Evolutionary conservation across 2,113 vertebrate species (phyloP), one percentile per base, ranked within the genome.

Genomic region (Bos javanicus): DNA sequence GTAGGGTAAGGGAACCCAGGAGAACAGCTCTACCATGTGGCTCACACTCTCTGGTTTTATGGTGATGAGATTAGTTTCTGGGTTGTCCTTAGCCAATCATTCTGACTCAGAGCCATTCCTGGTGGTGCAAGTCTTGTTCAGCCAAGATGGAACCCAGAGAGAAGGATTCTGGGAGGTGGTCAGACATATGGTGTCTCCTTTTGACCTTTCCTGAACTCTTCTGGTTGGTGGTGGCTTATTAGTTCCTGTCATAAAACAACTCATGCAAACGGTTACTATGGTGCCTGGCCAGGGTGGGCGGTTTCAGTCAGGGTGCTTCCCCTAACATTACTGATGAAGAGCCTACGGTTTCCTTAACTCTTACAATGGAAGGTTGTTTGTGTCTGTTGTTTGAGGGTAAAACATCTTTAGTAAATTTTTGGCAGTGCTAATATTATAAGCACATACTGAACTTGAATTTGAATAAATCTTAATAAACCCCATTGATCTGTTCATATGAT

Each of bases 391-490:
- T 74, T 90, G 16, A 71, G 8, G 5, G 10, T 90, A 64, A 71
- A 76, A 19, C 26, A 92, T 15, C 16, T 46, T 82, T 86, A 78
- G 52, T 19, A 59, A 74, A 26, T 52, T 88, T 60, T 80, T 81
- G n/a, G 11, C 48, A 81, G 6, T 78, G 3, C 8, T 60, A 7
- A 46, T 43, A 19, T 15, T 59, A 36, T 60, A 83, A 67, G 54
- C 25, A 86, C 11, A 28, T 64, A 81, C 19, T 81, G 26, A 97
- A 86, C 5, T 67, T 54, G 23, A 91, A 82, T 90, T 54, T 36
- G 6, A 87, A 76, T 67, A 85, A 82, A 52, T 97, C 14, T n/a
- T 6, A 82, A 80, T 76, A 84, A 86, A n/a, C 95, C 3, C 5
- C 39, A 7, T 7, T 67, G 21, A 76, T 91, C 21, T 87, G 33